Conservation (phyloP, 2,888 invertebrate genomes). For the Suillia variegata region DNA sequence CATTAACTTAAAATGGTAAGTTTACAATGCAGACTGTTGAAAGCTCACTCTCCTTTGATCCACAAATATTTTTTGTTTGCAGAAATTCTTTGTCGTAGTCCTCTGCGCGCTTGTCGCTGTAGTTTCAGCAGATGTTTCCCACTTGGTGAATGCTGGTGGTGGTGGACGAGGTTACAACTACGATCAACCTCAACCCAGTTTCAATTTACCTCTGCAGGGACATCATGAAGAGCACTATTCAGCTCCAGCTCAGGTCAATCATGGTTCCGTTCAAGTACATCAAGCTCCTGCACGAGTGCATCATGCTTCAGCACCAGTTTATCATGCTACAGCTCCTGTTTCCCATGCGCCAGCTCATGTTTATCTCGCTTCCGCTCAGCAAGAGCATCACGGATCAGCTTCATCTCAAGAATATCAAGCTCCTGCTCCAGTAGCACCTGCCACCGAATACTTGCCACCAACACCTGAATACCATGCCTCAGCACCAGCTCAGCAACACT, state of each 20-base stretch:
- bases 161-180: conserved; percentile 36
- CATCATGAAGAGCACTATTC: neutral
- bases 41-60: too few relatives aligned
- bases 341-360: conserved; percentile 11
- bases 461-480: conserved; percentile 2
- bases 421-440: conserved; percentile 18
- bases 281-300: too few relatives aligned
- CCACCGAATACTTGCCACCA: conserved; percentile 9
- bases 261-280: neutral
- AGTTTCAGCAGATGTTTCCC: conserved; percentile 44
- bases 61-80: too few relatives aligned
- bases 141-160: too few relatives aligned
- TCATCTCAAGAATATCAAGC: conserved; percentile 24
- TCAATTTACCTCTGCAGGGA: conserved; percentile 25
- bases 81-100: conserved; percentile 45
- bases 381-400: conserved; percentile 21
- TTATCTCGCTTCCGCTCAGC: conserved; percentile 21
- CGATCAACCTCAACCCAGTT: conserved; percentile 38
- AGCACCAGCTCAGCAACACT: neutral
- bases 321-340: conserved; percentile 24
- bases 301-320: conserved; percentile 6
- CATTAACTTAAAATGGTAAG: too few relatives aligned
- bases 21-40: too few relatives aligned
- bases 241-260: neutral
- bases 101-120: conserved; percentile 42